Evolutionary conservation across 2,113 vertebrate species (phyloP).

Genomic region (Ceyx cyanopectus): DNA sequence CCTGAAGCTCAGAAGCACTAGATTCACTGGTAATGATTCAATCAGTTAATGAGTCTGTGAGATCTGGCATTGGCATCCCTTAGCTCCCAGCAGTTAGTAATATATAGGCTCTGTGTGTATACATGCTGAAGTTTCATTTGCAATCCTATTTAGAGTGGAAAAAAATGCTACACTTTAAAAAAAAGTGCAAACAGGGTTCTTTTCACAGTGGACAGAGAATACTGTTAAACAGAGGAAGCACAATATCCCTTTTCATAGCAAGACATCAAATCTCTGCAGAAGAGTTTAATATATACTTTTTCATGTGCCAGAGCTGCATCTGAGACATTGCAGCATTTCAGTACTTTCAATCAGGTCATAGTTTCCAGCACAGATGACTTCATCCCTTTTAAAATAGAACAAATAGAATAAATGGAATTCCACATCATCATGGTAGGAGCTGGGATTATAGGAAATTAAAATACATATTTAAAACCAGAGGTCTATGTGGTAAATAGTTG

Average conservation of each 20-base stretch:
- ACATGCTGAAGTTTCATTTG: conserved; percentile 68
- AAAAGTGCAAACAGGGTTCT: conserved; percentile 73
- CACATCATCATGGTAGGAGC: conserved; percentile 67
- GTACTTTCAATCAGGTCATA: conserved; percentile 76
- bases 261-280: conserved; percentile 81
- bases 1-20: not conserved
- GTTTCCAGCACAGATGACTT: conserved; percentile 80
- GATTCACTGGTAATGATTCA: not conserved
- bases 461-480: conserved; percentile 62
- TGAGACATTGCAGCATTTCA: conserved; percentile 76
- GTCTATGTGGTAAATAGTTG: conserved; percentile 46
- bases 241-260: conserved; percentile 81
- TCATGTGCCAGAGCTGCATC: conserved; percentile 74
- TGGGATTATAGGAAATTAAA: conserved; percentile 78
- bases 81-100: conserved; percentile 56
- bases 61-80: conserved; percentile 56
- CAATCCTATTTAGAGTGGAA: conserved; percentile 67
- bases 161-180: conserved; percentile 69
- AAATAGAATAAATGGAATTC: conserved; percentile 80
- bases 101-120: conserved; percentile 47
- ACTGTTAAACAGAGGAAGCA: conserved; percentile 78
- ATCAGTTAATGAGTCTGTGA: conserved; percentile 19
- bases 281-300: conserved; percentile 80
- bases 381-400: conserved; percentile 79
- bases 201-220: conserved; percentile 79